Conservation (phyloP, 64 coral and sea anemone genomes). For the Astreopora myriophthalma region DNA sequence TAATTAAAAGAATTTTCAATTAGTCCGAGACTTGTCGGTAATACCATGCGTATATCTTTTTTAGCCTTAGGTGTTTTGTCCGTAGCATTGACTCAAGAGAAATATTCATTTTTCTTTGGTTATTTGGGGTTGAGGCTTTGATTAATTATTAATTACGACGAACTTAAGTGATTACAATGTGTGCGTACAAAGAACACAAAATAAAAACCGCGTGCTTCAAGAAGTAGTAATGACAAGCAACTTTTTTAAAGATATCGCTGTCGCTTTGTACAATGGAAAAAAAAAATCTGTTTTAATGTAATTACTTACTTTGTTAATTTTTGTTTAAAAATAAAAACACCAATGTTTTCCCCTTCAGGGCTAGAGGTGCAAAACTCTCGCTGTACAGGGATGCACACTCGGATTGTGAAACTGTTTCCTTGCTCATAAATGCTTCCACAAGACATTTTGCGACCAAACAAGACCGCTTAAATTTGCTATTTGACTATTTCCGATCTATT, state of each 20-base stretch:
- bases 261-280: slow-evolving; percentile 47
- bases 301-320: slow-evolving; percentile 61
- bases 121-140: slow-evolving; percentile 76
- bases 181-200: slow-evolving; percentile 69
- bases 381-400: slow-evolving; percentile 30
- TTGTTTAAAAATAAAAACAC: slow-evolving; percentile 12
- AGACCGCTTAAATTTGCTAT: slow-evolving; percentile 45
- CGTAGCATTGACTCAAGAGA: slow-evolving; percentile 70
- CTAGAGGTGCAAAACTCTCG: slow-evolving; percentile 41
- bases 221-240: slow-evolving; percentile 67
- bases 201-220: slow-evolving; percentile 78
- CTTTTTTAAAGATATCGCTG: slow-evolving; percentile 53
- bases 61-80: slow-evolving; percentile 81
- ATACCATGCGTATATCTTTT: slow-evolving; percentile 47
- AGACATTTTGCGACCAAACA: slow-evolving; percentile 25
- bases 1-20: slow-evolving; percentile 51
- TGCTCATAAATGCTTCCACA: slow-evolving; percentile 51
- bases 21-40: slow-evolving; percentile 7
- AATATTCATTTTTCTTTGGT: slow-evolving; percentile 81
- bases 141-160: slow-evolving; percentile 95
- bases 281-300: slow-evolving; percentile 59
- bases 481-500: slow-evolving; percentile 44
- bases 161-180: slow-evolving; percentile 97
- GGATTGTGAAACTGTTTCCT: slow-evolving; percentile 55
- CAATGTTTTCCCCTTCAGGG: neutral